Percentiles rank a stretch among this genome's conserved stretches.
Conservation (phyloP, 2,113 vertebrate species). For the Aix galericulata region DNA sequence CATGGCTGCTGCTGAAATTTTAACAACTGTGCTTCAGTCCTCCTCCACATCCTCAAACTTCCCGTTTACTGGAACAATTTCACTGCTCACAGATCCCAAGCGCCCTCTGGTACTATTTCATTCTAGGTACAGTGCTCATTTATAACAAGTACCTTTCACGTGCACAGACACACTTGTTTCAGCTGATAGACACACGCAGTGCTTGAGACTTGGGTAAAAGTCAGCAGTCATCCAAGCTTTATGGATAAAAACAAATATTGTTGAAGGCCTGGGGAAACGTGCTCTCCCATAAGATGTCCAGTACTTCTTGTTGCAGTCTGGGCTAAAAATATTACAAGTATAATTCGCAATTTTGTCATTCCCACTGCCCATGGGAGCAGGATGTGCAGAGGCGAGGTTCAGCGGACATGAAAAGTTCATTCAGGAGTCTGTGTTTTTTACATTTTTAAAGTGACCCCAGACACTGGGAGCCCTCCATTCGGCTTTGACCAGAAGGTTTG, state of each 20-base stretch:
- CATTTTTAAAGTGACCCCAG: conserved; percentile 40
- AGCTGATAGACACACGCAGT: not conserved
- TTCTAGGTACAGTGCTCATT: fast-evolving
- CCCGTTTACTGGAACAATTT: not conserved
- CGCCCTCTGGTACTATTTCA: not conserved
- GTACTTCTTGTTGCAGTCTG: not conserved
- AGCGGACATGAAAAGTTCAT: conserved; percentile 39
- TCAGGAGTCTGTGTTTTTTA: conserved; percentile 24
- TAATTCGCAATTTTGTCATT: conserved; percentile 41
- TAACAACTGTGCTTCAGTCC: not conserved
- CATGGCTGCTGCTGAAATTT: not conserved
- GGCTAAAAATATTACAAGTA: conserved; percentile 38
- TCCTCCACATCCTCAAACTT: not conserved
- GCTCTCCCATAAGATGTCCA: not conserved
- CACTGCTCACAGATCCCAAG: not conserved
- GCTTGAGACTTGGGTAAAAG: not conserved
- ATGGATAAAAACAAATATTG: not conserved
- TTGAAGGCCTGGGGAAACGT: not conserved
- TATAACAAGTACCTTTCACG: fast-evolving
- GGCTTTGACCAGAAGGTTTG: not conserved
- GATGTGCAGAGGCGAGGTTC: conserved; percentile 60
- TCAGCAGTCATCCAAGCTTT: not conserved
- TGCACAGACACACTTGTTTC: not conserved
- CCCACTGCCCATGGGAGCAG: conserved; percentile 49
- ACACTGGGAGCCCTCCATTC: not conserved